Conservation (phyloP, 2,888 invertebrate species). For the Onchidella celtica region DNA sequence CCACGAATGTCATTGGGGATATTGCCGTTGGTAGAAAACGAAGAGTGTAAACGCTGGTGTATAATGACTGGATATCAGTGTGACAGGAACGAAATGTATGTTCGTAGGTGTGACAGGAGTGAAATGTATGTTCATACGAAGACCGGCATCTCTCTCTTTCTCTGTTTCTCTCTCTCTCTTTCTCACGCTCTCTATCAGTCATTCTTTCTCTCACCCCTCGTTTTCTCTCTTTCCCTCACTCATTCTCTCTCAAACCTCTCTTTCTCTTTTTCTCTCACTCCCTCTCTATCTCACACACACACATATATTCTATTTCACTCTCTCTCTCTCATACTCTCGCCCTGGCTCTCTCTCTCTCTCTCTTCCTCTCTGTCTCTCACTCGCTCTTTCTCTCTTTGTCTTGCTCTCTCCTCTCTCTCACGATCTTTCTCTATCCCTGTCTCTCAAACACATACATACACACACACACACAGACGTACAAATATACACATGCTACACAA, state of each 20-base stretch:
- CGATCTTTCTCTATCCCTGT: neutral
- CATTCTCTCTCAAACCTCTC: conserved; percentile 1
- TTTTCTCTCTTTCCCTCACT: conserved; percentile 1
- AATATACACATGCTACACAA: no score
- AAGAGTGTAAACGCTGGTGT: no score
- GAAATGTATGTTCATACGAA: no score
- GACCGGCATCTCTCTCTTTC: neutral
- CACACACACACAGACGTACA: no score
- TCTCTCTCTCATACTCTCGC: neutral
- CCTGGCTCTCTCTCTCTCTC: neutral
- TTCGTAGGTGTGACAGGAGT: no score
- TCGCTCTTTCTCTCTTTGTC: no score
- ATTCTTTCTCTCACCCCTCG: conserved; percentile 8
- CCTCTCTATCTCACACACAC: neutral
- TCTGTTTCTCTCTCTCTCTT: conserved; percentile 12
- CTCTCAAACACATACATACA: neutral
- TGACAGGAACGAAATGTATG: no score
- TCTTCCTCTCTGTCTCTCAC: no score
- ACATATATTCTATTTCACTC: neutral
- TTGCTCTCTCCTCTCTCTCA: neutral
- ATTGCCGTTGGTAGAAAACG: no score
- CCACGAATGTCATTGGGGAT: no score
- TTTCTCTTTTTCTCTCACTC: conserved; percentile 18
- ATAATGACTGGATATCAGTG: no score
- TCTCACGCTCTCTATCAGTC: neutral